Conservation (phyloP, 23 tunicate species). For the Styela plicata region DNA sequence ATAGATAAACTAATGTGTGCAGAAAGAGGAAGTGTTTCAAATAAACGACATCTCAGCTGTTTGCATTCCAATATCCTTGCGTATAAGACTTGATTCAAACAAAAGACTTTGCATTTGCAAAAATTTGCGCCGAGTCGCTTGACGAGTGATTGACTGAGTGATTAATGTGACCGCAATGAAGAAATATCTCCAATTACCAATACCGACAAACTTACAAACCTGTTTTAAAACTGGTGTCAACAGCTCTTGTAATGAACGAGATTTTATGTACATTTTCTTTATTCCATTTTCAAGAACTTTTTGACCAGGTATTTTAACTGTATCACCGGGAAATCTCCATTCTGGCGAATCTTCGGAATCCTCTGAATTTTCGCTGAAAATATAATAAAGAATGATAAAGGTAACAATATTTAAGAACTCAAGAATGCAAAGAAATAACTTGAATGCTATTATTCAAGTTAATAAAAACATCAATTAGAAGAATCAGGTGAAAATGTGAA, state of each 20-base stretch:
- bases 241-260: constrained; percentile 57
- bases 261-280: constrained; percentile 16
- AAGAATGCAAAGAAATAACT: too few relatives aligned
- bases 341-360: constrained; percentile 23
- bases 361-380: constrained; percentile 21
- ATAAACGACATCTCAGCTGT: too few relatives aligned
- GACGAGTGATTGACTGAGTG: not conserved
- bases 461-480: too few relatives aligned
- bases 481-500: too few relatives aligned
- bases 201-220: constrained; percentile 48
- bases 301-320: constrained; percentile 36
- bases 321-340: constrained; percentile 61
- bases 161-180: not conserved
- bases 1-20: too few relatives aligned
- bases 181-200: not conserved
- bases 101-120: too few relatives aligned
- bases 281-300: constrained; percentile 45
- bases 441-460: too few relatives aligned
- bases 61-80: too few relatives aligned
- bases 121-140: not conserved
- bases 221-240: constrained; percentile 67
- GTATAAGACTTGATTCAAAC: too few relatives aligned
- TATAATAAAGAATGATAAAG: not conserved
- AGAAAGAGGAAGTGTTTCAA: too few relatives aligned
- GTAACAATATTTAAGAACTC: too few relatives aligned